These are phyloP conservation scores for Myioborus miniatus DNA, from an alignment of 2,797 vertebrate genomes.

Conservation along the genomic window DNA sequence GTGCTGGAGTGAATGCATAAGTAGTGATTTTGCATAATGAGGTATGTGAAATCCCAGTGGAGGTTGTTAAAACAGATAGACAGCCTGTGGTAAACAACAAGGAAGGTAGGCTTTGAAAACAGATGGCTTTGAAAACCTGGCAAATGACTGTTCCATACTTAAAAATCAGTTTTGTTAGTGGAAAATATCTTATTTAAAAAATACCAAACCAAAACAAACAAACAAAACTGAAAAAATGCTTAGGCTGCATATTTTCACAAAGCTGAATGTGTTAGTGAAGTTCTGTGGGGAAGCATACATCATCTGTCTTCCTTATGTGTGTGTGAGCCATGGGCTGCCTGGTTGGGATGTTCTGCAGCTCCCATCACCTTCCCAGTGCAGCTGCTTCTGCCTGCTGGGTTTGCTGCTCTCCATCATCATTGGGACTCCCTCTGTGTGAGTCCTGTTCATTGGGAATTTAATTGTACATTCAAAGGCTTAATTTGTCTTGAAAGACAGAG, in stretches of 20 bases:
- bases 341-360: fast-evolving
- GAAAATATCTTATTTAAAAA: conserved; percentile 55
- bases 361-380: fast-evolving
- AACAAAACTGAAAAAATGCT: conserved; percentile 39
- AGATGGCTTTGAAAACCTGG: conserved; percentile 84
- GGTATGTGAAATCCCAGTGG: conserved; percentile 81
- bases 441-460: neutral
- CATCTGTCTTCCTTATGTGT: neutral
- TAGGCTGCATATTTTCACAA: conserved; percentile 69
- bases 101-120: conserved; percentile 82
- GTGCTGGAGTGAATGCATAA: conserved; percentile 79
- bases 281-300: conserved; percentile 56
- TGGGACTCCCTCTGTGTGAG: neutral
- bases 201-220: neutral
- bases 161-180: conserved; percentile 74
- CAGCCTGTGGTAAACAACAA: conserved; percentile 82
- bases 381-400: neutral
- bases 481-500: neutral
- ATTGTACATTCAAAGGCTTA: neutral
- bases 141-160: conserved; percentile 75
- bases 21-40: conserved; percentile 83
- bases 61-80: conserved; percentile 87
- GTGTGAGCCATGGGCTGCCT: neutral
- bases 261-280: conserved; percentile 62
- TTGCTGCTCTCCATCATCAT: neutral